Conservation (phyloP, 2,797 vertebrate genomes). For the Falco naumanni region DNA sequence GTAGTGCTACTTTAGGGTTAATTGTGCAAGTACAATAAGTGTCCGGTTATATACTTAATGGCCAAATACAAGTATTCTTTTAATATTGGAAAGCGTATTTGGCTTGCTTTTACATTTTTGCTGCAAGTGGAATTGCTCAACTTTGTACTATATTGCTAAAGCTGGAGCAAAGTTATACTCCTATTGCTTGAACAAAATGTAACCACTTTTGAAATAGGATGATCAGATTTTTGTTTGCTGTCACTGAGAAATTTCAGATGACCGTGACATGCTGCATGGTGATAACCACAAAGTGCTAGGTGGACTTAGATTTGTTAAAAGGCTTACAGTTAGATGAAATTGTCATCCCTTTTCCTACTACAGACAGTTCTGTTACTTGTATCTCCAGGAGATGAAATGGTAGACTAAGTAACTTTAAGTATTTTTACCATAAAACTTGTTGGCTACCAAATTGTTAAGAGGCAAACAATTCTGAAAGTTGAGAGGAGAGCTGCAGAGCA, state of each 20-base stretch:
- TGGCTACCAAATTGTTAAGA: background rate
- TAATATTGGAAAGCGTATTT: background rate
- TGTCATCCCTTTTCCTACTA: background rate
- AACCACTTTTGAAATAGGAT: background rate
- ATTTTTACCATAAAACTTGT: background rate
- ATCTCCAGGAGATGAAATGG: background rate
- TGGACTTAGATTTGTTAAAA: background rate
- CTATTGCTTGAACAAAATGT: background rate
- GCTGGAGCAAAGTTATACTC: background rate
- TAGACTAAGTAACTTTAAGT: background rate
- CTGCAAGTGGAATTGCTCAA: background rate
- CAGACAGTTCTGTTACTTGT: background rate
- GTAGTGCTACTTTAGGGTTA: background rate
- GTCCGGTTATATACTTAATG: background rate
- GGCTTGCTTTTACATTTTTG: background rate
- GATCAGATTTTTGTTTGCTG: background rate
- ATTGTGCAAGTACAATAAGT: background rate
- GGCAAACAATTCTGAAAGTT: background rate
- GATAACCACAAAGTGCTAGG: background rate
- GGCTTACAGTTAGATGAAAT: background rate
- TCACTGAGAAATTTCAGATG: background rate
- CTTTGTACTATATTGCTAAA: background rate
- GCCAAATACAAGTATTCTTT: background rate
- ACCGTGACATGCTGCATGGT: background rate
- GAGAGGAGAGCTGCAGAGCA: background rate